These are phyloP conservation scores for Ligdia adustata DNA, from an alignment of 2,888 invertebrate species.

Conservation along the genomic window DNA sequence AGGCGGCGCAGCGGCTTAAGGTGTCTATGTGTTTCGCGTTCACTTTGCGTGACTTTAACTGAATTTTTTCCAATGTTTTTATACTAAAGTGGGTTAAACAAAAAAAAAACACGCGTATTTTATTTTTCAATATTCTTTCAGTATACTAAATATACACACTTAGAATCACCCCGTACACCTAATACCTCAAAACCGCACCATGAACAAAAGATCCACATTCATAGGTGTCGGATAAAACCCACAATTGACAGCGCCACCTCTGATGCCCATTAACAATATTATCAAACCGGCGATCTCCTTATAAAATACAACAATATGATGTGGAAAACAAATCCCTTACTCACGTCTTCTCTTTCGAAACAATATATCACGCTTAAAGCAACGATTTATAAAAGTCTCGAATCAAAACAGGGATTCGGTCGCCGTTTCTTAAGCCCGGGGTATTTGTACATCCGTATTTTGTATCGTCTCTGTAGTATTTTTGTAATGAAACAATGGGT, in stretches of 20 bases:
- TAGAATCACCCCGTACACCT: too few relatives aligned
- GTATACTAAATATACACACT: too few relatives aligned
- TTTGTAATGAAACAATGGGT: constrained; percentile 19
- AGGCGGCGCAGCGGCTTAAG: too few relatives aligned
- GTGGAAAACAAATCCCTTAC: constrained; percentile 43
- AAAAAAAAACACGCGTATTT: too few relatives aligned
- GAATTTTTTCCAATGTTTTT: too few relatives aligned
- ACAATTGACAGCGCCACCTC: constrained; percentile 29
- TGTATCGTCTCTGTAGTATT: constrained; percentile 36
- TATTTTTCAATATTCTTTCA: too few relatives aligned
- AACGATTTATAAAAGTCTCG: constrained; percentile 57
- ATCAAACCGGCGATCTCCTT: constrained; percentile 26
- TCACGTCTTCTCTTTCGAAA: constrained; percentile 46
- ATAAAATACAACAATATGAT: constrained; percentile 48
- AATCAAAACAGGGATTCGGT: constrained; percentile 52
- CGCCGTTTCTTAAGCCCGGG: constrained; percentile 39
- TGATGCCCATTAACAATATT: constrained; percentile 25
- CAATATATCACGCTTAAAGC: constrained; percentile 52
- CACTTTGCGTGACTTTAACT: too few relatives aligned
- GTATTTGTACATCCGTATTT: constrained; percentile 38
- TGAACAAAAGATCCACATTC: constrained; percentile 17
- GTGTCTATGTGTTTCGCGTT: too few relatives aligned
- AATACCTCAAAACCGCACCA: constrained; percentile 8
- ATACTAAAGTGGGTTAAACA: too few relatives aligned
- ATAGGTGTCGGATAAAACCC: constrained; percentile 22